A percentile compares a stretch with the other conserved stretches of the same genome.
Evolutionary conservation across 2,797 vertebrate species (phyloP).

Genomic region (Psittacula derbiana): DNA sequence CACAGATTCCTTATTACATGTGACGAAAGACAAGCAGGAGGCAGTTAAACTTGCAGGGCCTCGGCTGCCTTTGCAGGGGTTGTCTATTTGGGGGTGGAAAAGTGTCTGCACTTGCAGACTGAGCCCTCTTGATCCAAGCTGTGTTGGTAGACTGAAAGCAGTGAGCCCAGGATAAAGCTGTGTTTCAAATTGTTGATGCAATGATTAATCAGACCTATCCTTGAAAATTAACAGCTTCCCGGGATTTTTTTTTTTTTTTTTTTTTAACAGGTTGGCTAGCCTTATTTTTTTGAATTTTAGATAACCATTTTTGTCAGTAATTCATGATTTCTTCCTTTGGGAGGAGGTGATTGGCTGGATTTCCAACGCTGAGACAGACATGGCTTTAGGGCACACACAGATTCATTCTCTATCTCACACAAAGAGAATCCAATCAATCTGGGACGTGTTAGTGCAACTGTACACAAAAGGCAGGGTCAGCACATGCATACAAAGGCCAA

Average conservation of each 20-base stretch:
- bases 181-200: background rate
- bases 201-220: background rate
- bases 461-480: constrained; percentile 9
- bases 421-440: background rate
- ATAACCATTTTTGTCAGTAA: background rate
- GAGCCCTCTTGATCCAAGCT: background rate
- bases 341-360: background rate
- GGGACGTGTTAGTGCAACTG: background rate
- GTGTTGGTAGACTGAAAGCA: background rate
- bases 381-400: background rate
- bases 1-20: background rate
- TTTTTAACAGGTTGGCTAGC: background rate
- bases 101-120: background rate
- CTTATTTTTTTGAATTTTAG: background rate
- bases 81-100: background rate
- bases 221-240: background rate
- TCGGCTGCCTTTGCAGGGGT: background rate
- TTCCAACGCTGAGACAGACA: background rate
- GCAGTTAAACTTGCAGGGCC: background rate
- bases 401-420: background rate
- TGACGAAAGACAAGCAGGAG: constrained; percentile 27
- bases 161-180: background rate
- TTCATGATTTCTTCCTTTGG: background rate
- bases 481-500: background rate
- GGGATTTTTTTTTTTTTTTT: background rate